Evolutionary conservation across 2,888 invertebrate species (phyloP).

Genomic region (Sesamia inferens): DNA sequence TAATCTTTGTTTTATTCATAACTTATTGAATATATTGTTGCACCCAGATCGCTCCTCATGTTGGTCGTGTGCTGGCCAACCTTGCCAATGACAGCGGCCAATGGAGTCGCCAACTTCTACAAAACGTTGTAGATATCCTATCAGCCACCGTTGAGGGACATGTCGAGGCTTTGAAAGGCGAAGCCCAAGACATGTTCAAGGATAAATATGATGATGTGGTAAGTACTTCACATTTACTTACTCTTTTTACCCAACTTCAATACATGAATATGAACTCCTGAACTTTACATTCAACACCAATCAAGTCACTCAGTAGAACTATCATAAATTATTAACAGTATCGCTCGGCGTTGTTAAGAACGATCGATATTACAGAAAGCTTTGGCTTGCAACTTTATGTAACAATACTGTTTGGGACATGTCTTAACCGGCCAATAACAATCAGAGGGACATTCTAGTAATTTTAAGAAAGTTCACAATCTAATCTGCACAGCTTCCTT

Average conservation of each 20-base stretch:
- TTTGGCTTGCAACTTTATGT: not conserved
- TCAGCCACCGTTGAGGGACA: slow-evolving; percentile 75
- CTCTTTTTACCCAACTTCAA: not conserved
- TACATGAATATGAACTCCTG: not conserved
- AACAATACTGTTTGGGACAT: not conserved
- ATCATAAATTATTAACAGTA: slow-evolving; percentile 17
- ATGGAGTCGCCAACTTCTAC: slow-evolving; percentile 87
- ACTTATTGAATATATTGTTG: slow-evolving; percentile 22
- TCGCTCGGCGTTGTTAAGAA: not conserved
- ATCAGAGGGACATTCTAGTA: not conserved
- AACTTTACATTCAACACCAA: not conserved
- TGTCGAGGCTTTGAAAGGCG: slow-evolving; percentile 67
- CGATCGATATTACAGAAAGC: not conserved
- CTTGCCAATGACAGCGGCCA: slow-evolving; percentile 91
- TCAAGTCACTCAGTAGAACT: not conserved
- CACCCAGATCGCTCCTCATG: slow-evolving; percentile 84
- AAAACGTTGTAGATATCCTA: slow-evolving; percentile 91
- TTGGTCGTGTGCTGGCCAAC: slow-evolving; percentile 86
- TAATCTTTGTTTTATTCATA: not conserved
- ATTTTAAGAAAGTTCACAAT: no score
- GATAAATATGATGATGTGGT: slow-evolving; percentile 87
- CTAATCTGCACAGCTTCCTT: no score
- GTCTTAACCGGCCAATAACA: not conserved
- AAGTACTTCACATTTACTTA: slow-evolving; percentile 64
- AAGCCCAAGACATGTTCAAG: slow-evolving; percentile 76